Evolutionary conservation across 2,888 invertebrate species (phyloP).

Genomic region (Sphaeridia pumilis): DNA sequence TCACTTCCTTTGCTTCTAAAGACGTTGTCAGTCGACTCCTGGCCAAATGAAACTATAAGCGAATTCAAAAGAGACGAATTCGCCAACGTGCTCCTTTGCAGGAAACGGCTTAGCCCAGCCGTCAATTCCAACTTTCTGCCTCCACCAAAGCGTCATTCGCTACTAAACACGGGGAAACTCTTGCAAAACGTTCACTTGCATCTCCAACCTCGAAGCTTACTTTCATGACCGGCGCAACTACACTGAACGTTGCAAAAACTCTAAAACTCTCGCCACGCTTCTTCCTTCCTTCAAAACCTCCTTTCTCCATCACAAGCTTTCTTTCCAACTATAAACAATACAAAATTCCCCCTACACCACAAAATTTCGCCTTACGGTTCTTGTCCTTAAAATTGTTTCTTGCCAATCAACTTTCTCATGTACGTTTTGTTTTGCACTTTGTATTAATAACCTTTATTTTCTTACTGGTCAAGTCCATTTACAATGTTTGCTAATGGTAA

Average conservation of each 20-base stretch:
- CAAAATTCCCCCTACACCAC: background rate
- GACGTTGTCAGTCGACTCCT: too few species aligned
- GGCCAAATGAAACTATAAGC: too few species aligned
- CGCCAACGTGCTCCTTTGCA: too few species aligned
- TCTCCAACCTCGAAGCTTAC: conserved; percentile 2
- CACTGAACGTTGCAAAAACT: background rate
- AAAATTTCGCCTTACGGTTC: background rate
- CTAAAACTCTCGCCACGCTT: background rate
- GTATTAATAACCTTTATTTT: too few species aligned
- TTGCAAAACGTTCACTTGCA: conserved; percentile 24
- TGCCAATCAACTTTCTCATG: too few species aligned
- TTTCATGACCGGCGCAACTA: conserved; percentile 32
- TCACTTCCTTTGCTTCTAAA: too few species aligned
- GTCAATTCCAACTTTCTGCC: conserved; percentile 6
- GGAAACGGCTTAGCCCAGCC: too few species aligned
- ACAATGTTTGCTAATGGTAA: too few species aligned
- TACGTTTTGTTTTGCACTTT: too few species aligned
- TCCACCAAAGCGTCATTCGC: conserved; percentile 17
- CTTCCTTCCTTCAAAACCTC: background rate
- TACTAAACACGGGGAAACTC: conserved; percentile 18
- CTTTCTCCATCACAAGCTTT: background rate
- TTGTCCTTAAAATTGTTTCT: background rate
- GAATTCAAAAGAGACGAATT: too few species aligned
- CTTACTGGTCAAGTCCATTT: too few species aligned
- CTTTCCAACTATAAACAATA: background rate